Evolutionary conservation across 2,888 invertebrate species (phyloP).

Genomic region (Macrosiphum euphorbiae): DNA sequence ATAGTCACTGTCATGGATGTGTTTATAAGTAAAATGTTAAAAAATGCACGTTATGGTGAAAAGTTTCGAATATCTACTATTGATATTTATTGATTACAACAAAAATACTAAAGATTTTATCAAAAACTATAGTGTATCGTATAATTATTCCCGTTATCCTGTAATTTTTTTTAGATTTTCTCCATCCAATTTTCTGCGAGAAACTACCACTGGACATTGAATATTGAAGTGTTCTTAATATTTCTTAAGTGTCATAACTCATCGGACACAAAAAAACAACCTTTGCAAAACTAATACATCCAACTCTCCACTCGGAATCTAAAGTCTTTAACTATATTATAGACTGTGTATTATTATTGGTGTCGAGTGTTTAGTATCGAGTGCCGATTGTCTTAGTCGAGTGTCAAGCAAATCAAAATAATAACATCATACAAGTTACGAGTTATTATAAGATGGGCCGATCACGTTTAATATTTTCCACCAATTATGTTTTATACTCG

Average conservation of each 20-base stretch:
- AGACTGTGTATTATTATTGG: background rate
- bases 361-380: background rate
- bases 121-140: background rate
- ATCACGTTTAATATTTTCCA: background rate
- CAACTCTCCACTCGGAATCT: background rate
- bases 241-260: background rate
- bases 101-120: background rate
- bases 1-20: background rate
- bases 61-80: background rate
- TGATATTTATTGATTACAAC: background rate
- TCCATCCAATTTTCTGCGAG: background rate
- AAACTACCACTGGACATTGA: background rate
- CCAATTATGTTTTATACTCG: background rate
- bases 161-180: background rate
- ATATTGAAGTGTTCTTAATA: background rate
- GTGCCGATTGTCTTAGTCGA: background rate
- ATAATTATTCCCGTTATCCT: background rate
- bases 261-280: background rate
- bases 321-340: background rate
- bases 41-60: background rate
- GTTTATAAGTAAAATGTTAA: background rate
- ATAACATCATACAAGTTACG: background rate
- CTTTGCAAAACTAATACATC: background rate
- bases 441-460: background rate
- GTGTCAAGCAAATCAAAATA: background rate